Base-by-base conservation (phyloP, 2,888 invertebrate species). In the Neuroscelio doddi region DNA sequence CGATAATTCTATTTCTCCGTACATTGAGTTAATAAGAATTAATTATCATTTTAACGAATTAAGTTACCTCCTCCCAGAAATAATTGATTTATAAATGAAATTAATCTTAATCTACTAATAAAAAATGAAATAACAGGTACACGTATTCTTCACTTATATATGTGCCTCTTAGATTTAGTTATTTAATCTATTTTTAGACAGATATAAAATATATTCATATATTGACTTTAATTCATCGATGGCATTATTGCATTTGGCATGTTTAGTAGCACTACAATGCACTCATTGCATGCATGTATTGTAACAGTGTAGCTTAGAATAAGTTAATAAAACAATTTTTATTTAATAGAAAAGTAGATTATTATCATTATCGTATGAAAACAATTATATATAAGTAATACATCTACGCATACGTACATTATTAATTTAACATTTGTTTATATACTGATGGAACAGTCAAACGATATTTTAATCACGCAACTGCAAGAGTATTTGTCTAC, bases 191-290 rank as follows among this genome's bases (percentile, higher is more conserved):
- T 21, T 21, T 21, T 21, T 21, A 5, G 2, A 21, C 5, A 21
- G 21, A 2, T 3, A 3, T 21, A 3, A 2, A 21, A 21, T 21
- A 5, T 21, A 5, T 21, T 2, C 5, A 5, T 5, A 5, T 2
- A 21, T 2, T 17, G 16, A 58, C 38, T 16, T 21, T 27, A 26
- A 51, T 39, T 50, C 41, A 39, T 47, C 42, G 34, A 24, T 52
- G 45, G n/a, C n/a, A n/a, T n/a, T n/a, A n/a, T n/a, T 42, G 47
- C 36, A 53, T 34, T 16, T 44, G 29, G 61, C 61, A 55, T 62
- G 61, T 50, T n/a, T 38, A 16, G 10, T 17, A 16, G 30, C 39
- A 45, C 39, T 30, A 49, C 49, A 49, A 44, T 46, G 29, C 36
- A 17, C 46, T 41, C 36, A 44, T 41, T 36, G 61, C 55, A 55